phyloP scores from a whole-genome alignment of 2,113 vertebrate species.

The Centropristis striata region DNA sequence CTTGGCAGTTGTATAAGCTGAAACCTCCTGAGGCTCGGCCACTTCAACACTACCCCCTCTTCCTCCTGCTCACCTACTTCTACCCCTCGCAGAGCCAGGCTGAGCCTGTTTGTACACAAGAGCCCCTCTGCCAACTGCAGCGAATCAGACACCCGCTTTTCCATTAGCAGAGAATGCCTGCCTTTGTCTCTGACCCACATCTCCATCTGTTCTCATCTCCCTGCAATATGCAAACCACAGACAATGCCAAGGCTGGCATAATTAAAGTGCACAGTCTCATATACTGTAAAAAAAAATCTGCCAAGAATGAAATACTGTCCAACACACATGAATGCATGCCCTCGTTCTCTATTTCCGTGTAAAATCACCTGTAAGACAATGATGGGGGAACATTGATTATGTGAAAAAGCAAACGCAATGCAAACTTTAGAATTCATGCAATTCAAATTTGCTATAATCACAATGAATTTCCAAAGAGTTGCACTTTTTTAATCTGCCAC shows the following conservation, averaged over 20 bases:
- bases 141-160: conserved; percentile 69
- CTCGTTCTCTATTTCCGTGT: conserved; percentile 18
- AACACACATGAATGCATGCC: conserved; percentile 44
- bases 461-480: conserved; percentile 85
- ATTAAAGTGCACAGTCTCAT: conserved; percentile 59
- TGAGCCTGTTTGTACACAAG: background rate
- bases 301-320: conserved; percentile 36
- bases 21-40: conserved; percentile 27
- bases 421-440: conserved; percentile 87
- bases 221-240: conserved; percentile 32
- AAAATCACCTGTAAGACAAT: conserved; percentile 52
- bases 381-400: conserved; percentile 23
- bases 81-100: conserved; percentile 38
- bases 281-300: conserved; percentile 51
- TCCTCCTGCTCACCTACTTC: conserved; percentile 12
- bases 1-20: conserved; percentile 42
- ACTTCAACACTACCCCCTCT: conserved; percentile 22
- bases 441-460: conserved; percentile 76
- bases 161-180: conserved; percentile 41
- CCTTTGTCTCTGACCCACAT: conserved; percentile 69
- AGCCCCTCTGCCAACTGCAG: conserved; percentile 34
- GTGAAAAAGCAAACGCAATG: conserved; percentile 53
- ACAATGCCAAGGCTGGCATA: conserved; percentile 54
- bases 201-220: conserved; percentile 48
- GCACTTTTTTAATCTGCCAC: conserved; percentile 71